Evolutionary conservation across 2,113 vertebrate genomes (phyloP).

Genomic region (Patagioenas fasciata): DNA sequence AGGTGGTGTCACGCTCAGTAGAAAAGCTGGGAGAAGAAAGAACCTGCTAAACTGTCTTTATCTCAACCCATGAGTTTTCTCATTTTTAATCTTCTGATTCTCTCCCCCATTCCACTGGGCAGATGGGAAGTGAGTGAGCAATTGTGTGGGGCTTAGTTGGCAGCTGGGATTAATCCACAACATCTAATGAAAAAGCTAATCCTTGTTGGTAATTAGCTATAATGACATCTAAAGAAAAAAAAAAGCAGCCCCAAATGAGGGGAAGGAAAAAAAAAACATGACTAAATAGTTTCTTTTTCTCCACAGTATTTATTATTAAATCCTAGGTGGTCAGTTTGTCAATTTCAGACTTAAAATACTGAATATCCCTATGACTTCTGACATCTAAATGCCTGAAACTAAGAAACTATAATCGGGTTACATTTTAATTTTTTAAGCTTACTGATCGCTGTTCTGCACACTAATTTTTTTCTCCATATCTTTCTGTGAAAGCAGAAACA

Average conservation of each 20-base stretch:
- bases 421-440: not conserved
- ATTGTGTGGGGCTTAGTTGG: no score
- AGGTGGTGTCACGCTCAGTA: no score
- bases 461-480: not conserved
- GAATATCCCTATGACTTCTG: not conserved
- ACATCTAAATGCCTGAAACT: not conserved
- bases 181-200: not conserved
- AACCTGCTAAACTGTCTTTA: no score
- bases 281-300: not conserved
- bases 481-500: not conserved
- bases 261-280: rapidly evolving
- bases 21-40: no score
- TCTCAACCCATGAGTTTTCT: no score
- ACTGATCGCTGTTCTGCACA: not conserved
- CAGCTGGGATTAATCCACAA: no score
- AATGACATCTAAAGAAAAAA: not conserved
- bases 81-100: no score
- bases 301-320: not conserved
- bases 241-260: not conserved
- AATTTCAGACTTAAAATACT: not conserved
- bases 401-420: not conserved
- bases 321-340: not conserved
- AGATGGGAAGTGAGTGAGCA: no score
- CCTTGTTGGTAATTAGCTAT: not conserved
- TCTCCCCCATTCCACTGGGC: no score